These are phyloP conservation scores for Babyrousa celebensis DNA, from an alignment of 2,797 vertebrate species.

Conservation along the genomic window DNA sequence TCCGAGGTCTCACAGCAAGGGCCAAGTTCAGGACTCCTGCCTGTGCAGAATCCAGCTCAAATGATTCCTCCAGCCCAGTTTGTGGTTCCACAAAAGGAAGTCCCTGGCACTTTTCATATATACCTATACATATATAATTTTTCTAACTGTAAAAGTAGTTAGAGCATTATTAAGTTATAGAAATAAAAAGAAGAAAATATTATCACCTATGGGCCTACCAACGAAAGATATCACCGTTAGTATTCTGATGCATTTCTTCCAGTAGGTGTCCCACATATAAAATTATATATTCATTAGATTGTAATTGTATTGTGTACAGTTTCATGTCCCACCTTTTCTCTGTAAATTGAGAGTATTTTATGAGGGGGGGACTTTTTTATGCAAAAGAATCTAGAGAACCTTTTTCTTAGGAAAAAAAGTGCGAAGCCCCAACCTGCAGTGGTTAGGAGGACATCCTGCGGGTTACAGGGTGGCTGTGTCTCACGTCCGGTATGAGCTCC, in stretches of 20 bases:
- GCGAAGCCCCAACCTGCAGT: not conserved
- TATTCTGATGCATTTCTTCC: not conserved
- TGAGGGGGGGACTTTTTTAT: conserved; percentile 30
- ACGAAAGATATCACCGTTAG: not conserved
- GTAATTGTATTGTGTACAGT: not conserved
- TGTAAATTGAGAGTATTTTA: not conserved
- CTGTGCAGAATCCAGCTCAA: not conserved
- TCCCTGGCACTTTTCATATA: not conserved
- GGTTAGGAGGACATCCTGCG: conserved; percentile 64
- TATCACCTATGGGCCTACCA: not conserved
- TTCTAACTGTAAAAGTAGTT: conserved; percentile 5
- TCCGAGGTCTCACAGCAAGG: not conserved
- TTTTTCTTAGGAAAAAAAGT: not conserved
- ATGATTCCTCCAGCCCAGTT: not conserved
- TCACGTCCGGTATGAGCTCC: conserved; percentile 6
- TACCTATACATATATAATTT: not conserved
- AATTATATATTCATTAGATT: not conserved
- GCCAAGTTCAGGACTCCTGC: not conserved
- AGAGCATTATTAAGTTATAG: conserved; percentile 4
- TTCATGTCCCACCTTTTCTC: not conserved
- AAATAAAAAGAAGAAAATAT: conserved; percentile 19
- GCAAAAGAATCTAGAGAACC: conserved; percentile 65
- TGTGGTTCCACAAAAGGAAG: not conserved
- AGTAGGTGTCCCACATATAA: not conserved
- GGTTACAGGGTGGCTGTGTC: not conserved